A percentile compares a stretch with the other conserved stretches of the same genome.
Conservation (phyloP, 64 coral and sea anemone genomes). For the Hydrozoanthus tunicans region DNA sequence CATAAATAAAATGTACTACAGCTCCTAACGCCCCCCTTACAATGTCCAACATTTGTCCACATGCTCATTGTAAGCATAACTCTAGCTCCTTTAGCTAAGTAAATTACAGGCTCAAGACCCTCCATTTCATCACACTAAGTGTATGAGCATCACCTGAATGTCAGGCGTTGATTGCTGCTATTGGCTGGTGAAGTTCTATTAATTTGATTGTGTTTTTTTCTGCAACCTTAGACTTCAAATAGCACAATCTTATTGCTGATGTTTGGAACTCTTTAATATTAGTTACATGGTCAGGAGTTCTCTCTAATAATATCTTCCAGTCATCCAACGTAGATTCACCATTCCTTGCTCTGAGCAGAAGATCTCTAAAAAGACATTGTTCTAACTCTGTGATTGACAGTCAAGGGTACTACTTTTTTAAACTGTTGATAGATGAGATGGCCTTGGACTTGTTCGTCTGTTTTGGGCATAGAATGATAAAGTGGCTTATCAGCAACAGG, state of each 20-base stretch:
- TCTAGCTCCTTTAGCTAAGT: not conserved
- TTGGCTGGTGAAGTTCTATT: conserved; percentile 2
- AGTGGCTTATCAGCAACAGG: conserved; percentile 9
- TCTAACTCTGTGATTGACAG: conserved; percentile 22
- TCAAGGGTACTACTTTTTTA: not conserved
- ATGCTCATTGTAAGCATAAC: too few relatives aligned
- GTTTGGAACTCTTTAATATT: not conserved
- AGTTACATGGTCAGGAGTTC: not conserved
- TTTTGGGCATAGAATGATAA: conserved; percentile 4
- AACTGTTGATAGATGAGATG: conserved; percentile 5
- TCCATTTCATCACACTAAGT: conserved; percentile 52
- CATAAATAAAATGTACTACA: conserved; percentile 75
- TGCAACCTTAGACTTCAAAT: conserved; percentile 27
- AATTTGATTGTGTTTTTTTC: not conserved
- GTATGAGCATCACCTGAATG: conserved; percentile 51
- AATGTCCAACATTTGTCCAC: conserved; percentile 43
- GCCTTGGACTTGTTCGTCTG: not conserved
- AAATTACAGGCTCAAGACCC: conserved; percentile 61
- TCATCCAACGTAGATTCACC: conserved; percentile 2
- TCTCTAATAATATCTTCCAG: conserved; percentile 3
- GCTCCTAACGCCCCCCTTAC: conserved; percentile 71
- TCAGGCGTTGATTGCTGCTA: conserved; percentile 55
- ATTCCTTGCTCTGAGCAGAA: not conserved
- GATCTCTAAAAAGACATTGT: not conserved
- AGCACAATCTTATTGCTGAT: conserved; percentile 26